Conservation (phyloP, 2,113 vertebrate genomes). For the Azemiops feae region DNA sequence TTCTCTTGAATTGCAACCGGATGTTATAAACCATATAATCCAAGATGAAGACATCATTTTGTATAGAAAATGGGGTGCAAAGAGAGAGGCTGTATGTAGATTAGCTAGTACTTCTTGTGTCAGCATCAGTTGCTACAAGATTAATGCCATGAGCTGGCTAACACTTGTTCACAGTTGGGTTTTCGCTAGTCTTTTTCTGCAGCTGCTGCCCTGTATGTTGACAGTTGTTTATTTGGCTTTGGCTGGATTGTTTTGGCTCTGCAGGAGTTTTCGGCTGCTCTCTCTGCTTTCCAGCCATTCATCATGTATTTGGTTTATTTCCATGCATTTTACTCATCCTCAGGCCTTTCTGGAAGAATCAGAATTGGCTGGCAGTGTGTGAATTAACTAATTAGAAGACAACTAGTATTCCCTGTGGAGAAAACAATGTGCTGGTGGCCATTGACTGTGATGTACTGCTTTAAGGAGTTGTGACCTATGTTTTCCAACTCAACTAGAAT, state of each 20-base stretch:
- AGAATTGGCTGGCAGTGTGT: conserved; percentile 23
- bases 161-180: conserved; percentile 62
- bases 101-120: conserved; percentile 54
- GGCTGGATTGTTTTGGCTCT: conserved; percentile 44
- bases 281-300: conserved; percentile 41
- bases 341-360: conserved; percentile 37
- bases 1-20: conserved; percentile 49
- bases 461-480: background rate
- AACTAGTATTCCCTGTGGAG: conserved; percentile 23
- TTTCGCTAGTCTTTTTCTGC: conserved; percentile 46
- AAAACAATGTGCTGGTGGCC: conserved; percentile 3
- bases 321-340: conserved; percentile 40
- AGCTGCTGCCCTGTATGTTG: conserved; percentile 8
- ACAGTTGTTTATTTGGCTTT: conserved; percentile 27
- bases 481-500: background rate
- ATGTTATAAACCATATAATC: conserved; percentile 32
- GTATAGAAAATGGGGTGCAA: conserved; percentile 44
- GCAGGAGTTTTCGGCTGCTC: conserved; percentile 30
- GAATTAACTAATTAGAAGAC: conserved; percentile 39
- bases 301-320: conserved; percentile 38
- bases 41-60: conserved; percentile 43
- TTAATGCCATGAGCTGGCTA: conserved; percentile 57
- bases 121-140: conserved; percentile 58
- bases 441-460: conserved; percentile 13
- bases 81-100: conserved; percentile 54